A percentile compares a stretch with the other conserved stretches of the same genome.
These are phyloP conservation scores for Mugil cephalus DNA, from an alignment of 2,113 vertebrate species.

Conservation along the genomic window DNA sequence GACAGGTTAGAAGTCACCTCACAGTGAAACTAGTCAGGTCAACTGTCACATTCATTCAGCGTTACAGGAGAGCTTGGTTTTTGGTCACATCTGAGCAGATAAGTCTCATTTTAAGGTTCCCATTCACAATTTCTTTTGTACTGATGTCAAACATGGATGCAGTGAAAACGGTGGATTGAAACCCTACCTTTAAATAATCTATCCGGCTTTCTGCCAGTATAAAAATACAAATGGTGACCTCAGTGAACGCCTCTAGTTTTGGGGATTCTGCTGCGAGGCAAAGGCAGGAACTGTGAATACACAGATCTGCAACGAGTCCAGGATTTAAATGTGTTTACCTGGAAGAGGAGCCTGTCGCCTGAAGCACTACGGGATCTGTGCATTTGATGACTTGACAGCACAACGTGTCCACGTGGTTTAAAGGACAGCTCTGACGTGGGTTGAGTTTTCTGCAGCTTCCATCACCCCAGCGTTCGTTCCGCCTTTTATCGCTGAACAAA, in stretches of 20 bases:
- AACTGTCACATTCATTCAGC: too few relatives aligned
- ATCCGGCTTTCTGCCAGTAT: neutral
- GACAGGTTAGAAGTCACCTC: too few relatives aligned
- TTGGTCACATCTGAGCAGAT: too few relatives aligned
- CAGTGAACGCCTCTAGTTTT: neutral
- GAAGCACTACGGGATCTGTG: conserved; percentile 16
- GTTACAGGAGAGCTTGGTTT: too few relatives aligned
- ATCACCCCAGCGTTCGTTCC: conserved; percentile 32
- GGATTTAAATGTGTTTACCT: conserved; percentile 46
- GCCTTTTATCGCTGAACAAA: neutral
- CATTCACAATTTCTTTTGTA: too few relatives aligned
- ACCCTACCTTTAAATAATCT: neutral
- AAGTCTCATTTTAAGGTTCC: too few relatives aligned
- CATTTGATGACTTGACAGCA: conserved; percentile 46
- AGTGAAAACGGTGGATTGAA: neutral
- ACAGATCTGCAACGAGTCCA: conserved; percentile 18
- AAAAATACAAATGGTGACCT: conserved; percentile 2
- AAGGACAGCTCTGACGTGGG: conserved; percentile 48
- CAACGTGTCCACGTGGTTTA: conserved; percentile 44
- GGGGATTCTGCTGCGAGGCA: conserved; percentile 17
- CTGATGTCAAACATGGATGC: neutral
- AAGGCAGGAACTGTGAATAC: conserved; percentile 14
- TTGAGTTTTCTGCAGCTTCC: conserved; percentile 29
- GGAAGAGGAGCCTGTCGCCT: conserved; percentile 48
- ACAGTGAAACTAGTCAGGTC: too few relatives aligned